phyloP scores from a whole-genome alignment of 2,797 vertebrate genomes.

The Sebastes vulpes region DNA sequence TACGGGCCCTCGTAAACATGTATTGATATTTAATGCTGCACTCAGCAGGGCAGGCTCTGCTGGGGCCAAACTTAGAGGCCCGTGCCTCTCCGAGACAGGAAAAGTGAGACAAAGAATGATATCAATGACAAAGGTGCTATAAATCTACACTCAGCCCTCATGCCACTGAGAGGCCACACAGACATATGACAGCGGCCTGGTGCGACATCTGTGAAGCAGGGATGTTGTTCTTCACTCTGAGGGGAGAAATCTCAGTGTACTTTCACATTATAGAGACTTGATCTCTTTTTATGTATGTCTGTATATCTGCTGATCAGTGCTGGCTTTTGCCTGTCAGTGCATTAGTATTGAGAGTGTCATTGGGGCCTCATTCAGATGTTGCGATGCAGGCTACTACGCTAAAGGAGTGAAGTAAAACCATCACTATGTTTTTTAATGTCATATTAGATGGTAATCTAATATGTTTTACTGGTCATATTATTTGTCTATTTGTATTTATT shows the following conservation, averaged over 20 bases:
- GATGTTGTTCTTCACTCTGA: background rate
- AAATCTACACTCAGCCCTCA: slow-evolving; percentile 33
- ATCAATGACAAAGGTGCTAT: slow-evolving; percentile 74
- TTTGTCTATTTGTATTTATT: background rate
- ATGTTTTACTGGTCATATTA: background rate
- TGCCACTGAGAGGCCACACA: slow-evolving; percentile 20
- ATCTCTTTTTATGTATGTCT: background rate
- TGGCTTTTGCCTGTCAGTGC: background rate
- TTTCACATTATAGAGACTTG: background rate
- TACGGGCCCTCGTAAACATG: slow-evolving; percentile 78
- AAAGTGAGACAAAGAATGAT: slow-evolving; percentile 69
- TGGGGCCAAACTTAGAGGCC: slow-evolving; percentile 44
- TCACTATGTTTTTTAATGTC: background rate
- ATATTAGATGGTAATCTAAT: background rate
- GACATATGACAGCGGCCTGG: slow-evolving; percentile 1
- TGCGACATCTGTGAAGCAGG: slow-evolving; percentile 8
- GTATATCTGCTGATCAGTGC: background rate
- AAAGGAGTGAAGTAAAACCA: background rate
- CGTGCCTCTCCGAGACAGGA: slow-evolving; percentile 49
- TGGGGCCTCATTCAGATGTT: background rate
- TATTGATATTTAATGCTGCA: slow-evolving; percentile 84
- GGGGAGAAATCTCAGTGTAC: background rate
- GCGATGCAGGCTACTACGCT: background rate
- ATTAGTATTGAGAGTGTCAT: background rate
- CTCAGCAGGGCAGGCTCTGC: slow-evolving; percentile 69